phyloP scores from a whole-genome alignment of 2,113 vertebrate genomes.

The Malurus elegans region DNA sequence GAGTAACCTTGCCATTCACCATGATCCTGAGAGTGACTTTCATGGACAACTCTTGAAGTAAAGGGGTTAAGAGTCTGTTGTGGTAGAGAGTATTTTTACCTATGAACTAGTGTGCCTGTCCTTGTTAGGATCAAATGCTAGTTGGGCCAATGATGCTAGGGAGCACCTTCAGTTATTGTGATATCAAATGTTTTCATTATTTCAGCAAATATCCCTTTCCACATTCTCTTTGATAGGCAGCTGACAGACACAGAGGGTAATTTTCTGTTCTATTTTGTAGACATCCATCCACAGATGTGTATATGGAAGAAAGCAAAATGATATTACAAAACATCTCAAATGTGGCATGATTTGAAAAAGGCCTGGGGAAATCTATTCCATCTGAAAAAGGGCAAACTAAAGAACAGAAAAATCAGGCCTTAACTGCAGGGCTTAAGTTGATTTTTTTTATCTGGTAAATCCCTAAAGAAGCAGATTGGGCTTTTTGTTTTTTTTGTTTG shows the following conservation, averaged over 20 bases:
- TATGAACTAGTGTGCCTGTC: not conserved
- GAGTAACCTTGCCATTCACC: not conserved
- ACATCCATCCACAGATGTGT: not conserved
- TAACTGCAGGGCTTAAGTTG: not conserved
- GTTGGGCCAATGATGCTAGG: not conserved
- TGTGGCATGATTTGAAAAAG: not conserved
- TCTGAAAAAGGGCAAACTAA: not conserved
- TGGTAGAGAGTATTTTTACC: not conserved
- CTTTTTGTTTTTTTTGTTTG: not conserved
- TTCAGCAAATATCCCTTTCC: not conserved
- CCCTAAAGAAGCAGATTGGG: not conserved
- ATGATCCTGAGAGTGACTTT: not conserved
- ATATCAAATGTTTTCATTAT: not conserved
- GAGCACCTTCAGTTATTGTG: not conserved
- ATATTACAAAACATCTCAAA: conserved; percentile 1
- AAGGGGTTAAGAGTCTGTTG: not conserved
- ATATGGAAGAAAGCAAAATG: not conserved
- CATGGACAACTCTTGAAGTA: not conserved
- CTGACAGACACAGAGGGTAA: not conserved
- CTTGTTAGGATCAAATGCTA: conserved; percentile 8
- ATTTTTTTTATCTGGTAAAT: not conserved
- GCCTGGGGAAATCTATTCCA: not conserved
- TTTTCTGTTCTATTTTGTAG: not conserved
- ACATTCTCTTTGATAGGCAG: not conserved
- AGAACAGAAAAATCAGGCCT: not conserved